Percentiles rank a stretch among this genome's conserved stretches.
Conservation (phyloP, 2,888 invertebrate genomes). For the Cotesia congregata region DNA sequence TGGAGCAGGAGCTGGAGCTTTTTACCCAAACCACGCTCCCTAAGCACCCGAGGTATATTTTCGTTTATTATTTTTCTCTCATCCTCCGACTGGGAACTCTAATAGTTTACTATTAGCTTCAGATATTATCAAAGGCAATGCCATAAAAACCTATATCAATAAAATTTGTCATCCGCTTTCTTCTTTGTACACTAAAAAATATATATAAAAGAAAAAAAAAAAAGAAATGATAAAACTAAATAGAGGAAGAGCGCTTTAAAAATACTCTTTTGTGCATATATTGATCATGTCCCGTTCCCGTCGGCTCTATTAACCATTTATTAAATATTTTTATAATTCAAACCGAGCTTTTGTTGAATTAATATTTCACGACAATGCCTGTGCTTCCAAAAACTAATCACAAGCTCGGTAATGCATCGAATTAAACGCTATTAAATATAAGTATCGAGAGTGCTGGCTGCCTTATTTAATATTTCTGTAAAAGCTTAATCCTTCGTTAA, state of each 20-base stretch:
- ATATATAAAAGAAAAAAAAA: not conserved
- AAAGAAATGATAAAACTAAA: not conserved
- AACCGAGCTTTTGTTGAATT: not conserved
- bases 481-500: too few species aligned
- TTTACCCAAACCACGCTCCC: not conserved
- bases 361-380: not conserved
- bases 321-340: not conserved
- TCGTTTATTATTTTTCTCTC: not conserved
- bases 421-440: too few species aligned
- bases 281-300: not conserved
- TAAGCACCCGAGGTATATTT: not conserved
- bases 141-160: not conserved
- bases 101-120: conserved; percentile 1
- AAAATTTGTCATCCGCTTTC: not conserved
- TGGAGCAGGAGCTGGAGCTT: conserved; percentile 4
- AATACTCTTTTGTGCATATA: not conserved
- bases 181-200: not conserved
- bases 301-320: not conserved
- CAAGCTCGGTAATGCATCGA: too few species aligned
- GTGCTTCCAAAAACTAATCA: too few species aligned
- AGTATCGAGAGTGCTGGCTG: too few species aligned
- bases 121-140: not conserved
- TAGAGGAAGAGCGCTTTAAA: not conserved
- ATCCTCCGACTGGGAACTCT: not conserved
- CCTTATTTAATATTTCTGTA: too few species aligned